Evolutionary conservation across 2,113 vertebrate species (phyloP), one percentile per base, ranked within the genome.

Genomic region (Phaetusa simplex): DNA sequence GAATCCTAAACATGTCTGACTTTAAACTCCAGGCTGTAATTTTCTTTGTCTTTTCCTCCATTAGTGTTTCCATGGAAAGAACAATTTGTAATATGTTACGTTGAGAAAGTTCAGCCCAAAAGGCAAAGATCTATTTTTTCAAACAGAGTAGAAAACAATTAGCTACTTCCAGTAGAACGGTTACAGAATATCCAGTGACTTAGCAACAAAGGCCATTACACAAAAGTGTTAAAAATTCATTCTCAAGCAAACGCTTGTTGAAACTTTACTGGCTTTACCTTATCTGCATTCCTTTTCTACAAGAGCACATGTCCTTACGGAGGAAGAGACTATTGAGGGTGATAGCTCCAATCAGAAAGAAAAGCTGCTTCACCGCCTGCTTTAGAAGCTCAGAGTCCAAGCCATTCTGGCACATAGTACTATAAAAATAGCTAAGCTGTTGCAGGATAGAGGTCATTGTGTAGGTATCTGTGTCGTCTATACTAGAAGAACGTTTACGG

Each of bases 281-380:
- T 97, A 99, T 99, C 95, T 99, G 99, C 99, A 99, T 99, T 89
- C 99, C 99, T 98, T 99, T 99, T 43, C 99, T 98, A 96, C 99
- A 99, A 22, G 99, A 99, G 96, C 99, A 99, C 99, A 99, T 99
- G 95, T 99, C 99, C 97, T 99, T 99, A 86, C 99, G 99, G n/a
- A 99, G 98, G 95, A 99, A 98, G 81, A 99, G 99, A 92, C 98
- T 99, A 90, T 99, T 99, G 70, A 99, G 98, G 19, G 99, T 98
- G 81, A 98, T 97, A 0, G 99, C 98, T 23, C 99, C 99, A 8
- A 99, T 98, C 34, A 99, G 96, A 96, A 98, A 99, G 98, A 99
- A 99, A 66, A 99, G 98, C 96, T 99, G 99, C 95, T 99, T 99
- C 94, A 99, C 95, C 0, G 96, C 98, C 97, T 99, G 99, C 94